Percentiles rank a stretch among this genome's conserved stretches.
Evolutionary conservation across 2,113 vertebrate genomes (phyloP).

Genomic region (Tursiops truncatus): DNA sequence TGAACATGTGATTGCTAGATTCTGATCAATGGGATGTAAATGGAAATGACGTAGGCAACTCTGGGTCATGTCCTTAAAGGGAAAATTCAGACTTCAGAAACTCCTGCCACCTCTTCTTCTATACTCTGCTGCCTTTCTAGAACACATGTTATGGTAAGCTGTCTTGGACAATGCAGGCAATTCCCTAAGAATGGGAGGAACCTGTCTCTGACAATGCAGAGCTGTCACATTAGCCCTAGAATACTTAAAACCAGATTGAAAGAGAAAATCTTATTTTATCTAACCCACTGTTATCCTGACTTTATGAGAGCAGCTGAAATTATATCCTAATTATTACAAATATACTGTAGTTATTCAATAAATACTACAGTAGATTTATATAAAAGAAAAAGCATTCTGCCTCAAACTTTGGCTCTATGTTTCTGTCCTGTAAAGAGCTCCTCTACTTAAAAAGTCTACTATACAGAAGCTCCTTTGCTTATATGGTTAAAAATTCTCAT

Average conservation of each 20-base stretch:
- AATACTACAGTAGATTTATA: neutral
- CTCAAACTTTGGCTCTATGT: neutral
- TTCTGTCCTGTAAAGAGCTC: neutral
- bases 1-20: neutral
- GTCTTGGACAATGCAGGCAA: neutral
- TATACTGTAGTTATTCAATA: neutral
- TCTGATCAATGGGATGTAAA: neutral
- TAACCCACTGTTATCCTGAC: neutral
- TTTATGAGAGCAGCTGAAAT: neutral
- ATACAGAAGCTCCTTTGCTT: neutral
- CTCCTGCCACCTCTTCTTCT: neutral
- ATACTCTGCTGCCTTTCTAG: neutral
- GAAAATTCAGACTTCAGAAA: neutral
- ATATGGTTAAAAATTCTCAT: neutral
- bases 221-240: neutral
- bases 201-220: neutral
- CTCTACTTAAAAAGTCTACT: neutral
- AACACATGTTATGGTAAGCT: neutral
- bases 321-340: slow-evolving; percentile 22
- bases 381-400: neutral
- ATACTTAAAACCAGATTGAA: neutral
- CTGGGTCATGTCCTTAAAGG: neutral
- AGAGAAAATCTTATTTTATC: neutral
- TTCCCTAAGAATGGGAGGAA: neutral
- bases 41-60: neutral